These are phyloP conservation scores for Cranoglanis bouderius DNA, from an alignment of 2,113 vertebrate genomes.

Conservation along the genomic window DNA sequence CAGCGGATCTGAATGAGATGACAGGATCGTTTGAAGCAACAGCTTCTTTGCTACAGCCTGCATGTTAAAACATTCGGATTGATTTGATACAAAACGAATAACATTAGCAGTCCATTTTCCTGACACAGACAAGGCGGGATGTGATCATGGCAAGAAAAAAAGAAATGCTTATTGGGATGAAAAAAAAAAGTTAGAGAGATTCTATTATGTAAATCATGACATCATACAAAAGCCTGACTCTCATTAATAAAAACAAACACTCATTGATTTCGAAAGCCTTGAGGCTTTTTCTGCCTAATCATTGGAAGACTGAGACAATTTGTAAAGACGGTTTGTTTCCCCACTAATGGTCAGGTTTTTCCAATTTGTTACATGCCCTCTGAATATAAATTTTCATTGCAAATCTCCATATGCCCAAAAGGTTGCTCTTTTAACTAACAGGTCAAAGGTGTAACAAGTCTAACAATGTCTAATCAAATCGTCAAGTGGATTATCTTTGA, in stretches of 20 bases:
- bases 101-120: slow-evolving; percentile 12
- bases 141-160: neutral
- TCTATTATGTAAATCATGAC: neutral
- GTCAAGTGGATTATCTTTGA: neutral
- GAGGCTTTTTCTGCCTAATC: neutral
- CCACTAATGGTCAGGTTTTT: neutral
- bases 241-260: neutral
- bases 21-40: slow-evolving; percentile 12
- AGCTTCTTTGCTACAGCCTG: neutral
- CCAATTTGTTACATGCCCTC: neutral
- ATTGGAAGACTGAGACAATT: neutral
- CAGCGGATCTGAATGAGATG: neutral
- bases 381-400: neutral
- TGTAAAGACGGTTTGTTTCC: neutral
- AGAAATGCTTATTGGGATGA: neutral
- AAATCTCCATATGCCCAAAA: neutral
- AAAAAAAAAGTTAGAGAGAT: neutral
- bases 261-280: neutral
- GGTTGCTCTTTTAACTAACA: neutral
- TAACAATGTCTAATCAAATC: neutral
- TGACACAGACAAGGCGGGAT: neutral
- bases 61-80: neutral
- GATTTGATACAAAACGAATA: slow-evolving; percentile 8
- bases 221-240: neutral
- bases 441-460: neutral